Evolutionary conservation across 2,888 invertebrate species (phyloP), one percentile per base, ranked within the genome.

Genomic region (Eilema griseolum): DNA sequence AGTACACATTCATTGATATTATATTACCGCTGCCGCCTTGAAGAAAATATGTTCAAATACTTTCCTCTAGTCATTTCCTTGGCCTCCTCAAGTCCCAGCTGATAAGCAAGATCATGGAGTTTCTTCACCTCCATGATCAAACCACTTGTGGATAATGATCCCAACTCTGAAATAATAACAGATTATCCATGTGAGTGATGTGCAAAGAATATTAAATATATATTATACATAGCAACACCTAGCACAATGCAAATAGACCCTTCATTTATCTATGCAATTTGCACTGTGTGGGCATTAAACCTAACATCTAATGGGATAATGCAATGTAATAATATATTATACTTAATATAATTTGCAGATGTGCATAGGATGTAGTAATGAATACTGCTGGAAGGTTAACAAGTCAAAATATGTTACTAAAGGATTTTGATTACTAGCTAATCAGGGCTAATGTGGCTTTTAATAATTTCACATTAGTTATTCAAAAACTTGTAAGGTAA

Each of bases 51-150:
- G 89, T 99, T 98, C 77, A 99, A 96, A 92, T 99, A 98, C 94
- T 99, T 99, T 59, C 99, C 99, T 83, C 99, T 95, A 0, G 99
- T 99, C 98, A 99, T 98, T 95, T 99, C 99, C 90, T 98, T 98
- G 0, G 99, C 98, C 94, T 99, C 99, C 88, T 99, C 99, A 23
- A 98, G 95, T 4, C 99, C 99, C 41, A 99, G 95, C 86, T 98
- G 98, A 91, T 99, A 99, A 0, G 99, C 99, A 73, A 98, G 96
- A 88, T 99, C 99, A 88, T 99, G 99, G 23, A 99, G 95, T 86
- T 98, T 98, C 90, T 98, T 98, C 0, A 99, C 98, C 96, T 99
- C 99, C 85, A 98, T 97, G 83, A 99, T 97, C 37, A 99, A 95
- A 76, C 98, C 97, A 74, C 98, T 97, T 68, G 98, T 97, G 12